Conservation (phyloP, 2,797 vertebrate species). For the Pipistrellus kuhlii region DNA sequence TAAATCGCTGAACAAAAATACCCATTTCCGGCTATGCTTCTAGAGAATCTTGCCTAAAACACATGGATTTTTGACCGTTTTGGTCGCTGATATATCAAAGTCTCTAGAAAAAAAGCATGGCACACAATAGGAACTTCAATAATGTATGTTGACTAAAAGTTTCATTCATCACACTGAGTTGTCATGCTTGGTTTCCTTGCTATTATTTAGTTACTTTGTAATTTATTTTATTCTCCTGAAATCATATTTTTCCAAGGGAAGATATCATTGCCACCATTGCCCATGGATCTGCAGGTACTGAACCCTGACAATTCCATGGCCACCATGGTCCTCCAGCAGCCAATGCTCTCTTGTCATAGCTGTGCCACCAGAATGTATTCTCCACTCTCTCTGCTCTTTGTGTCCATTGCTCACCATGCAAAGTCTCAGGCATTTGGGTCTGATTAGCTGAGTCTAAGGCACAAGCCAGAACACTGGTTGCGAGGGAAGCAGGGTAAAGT, state of each 20-base stretch:
- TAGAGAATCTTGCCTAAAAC: not conserved
- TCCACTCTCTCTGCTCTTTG: not conserved
- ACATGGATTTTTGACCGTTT: not conserved
- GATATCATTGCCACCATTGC: not conserved
- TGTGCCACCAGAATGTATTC: not conserved
- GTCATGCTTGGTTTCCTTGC: not conserved
- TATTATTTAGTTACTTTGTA: not conserved
- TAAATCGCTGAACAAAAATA: not conserved
- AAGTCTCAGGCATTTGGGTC: not conserved
- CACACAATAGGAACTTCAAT: not conserved
- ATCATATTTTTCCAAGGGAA: not conserved
- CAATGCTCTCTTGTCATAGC: not conserved
- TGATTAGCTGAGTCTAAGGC: not conserved
- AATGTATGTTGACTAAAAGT: not conserved
- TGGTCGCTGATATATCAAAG: not conserved
- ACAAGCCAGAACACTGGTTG: not conserved
- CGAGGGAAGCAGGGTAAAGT: not conserved
- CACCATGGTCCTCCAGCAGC: not conserved
- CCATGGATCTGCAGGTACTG: fast-evolving
- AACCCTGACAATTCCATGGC: not conserved
- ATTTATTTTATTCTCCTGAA: not conserved
- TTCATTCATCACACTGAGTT: not conserved
- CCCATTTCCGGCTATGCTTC: not conserved
- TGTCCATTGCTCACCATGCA: not conserved
- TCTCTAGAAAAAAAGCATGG: not conserved